Evolutionary conservation across 2,797 vertebrate species (phyloP), one percentile per base, ranked within the genome.

Genomic region (Synaphobranchus kaupii): DNA sequence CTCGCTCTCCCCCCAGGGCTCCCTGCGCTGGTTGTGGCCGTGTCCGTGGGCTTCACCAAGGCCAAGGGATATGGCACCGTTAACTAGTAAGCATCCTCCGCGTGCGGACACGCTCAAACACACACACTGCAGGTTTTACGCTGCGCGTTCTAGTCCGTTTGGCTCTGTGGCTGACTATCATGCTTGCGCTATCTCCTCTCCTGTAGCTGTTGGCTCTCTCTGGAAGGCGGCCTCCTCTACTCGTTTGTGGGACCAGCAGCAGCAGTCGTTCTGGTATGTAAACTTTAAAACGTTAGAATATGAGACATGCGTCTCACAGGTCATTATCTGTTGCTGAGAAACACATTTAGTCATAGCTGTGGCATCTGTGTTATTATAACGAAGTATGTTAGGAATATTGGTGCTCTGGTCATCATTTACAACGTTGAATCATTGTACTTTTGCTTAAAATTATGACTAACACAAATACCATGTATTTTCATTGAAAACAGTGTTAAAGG

Each of bases 241-340:
- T 98, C 98, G 85, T 99, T 99, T 89, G 99, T 99, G 91, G 99
- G 99, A 94, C 99, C 99, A 0, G 99, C 99, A 0, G 99, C 98
- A 3, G 98, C 98, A 54, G 99, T 99, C 0, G 99, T 99, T 94
- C 95, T 99, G 98, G 99, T 99, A 96, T 91, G 93, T 93, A 92
- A 50, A 12, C 10, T 1, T 89, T 89, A 71, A 71, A 9, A 63
- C 25, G 22, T 84, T 44, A 48, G n/a, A 20, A n/a, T 20, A 1
- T 4, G 13, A 12, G 47, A 44, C 31, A 22, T 56, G 25, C 20
- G 10, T 44, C 25, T 39, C 28, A 13, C 28, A 50, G 25, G 31
- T 47, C 17, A 78, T 22, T n/a, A n/a, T 68, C 8, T 68, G 1
- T 10, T 68, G 63, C 63, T 28, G 28, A 13, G 12, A 73, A 73